Percentiles rank a stretch among this genome's conserved stretches.
phyloP scores from a whole-genome alignment of 2,797 vertebrate species.

The Myripristis jacobus region DNA sequence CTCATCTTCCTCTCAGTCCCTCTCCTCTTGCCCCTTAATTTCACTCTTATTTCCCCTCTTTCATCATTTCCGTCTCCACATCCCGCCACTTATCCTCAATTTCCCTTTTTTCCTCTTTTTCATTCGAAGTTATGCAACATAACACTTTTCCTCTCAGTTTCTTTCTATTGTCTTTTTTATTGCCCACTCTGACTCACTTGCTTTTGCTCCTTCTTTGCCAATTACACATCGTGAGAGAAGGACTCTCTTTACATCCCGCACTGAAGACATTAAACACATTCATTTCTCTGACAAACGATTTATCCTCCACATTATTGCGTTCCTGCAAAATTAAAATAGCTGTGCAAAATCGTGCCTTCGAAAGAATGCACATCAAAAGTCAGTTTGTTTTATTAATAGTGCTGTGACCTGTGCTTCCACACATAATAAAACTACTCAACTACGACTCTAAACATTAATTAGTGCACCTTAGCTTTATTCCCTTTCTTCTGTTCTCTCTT shows the following conservation, averaged over 20 bases:
- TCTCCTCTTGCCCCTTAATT: slow-evolving; percentile 50
- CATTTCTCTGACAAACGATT: too few relatives aligned
- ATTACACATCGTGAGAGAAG: not conserved
- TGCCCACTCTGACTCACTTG: not conserved
- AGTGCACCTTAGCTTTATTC: not conserved
- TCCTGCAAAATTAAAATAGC: too few relatives aligned
- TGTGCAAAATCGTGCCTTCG: too few relatives aligned
- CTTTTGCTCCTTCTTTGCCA: not conserved
- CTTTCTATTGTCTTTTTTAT: not conserved
- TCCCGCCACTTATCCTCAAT: slow-evolving; percentile 39
- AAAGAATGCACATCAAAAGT: too few relatives aligned
- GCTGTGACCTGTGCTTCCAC: too few relatives aligned
- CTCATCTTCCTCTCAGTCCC: slow-evolving; percentile 42
- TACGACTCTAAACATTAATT: too few relatives aligned
- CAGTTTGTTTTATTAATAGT: too few relatives aligned
- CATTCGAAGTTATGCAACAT: slow-evolving; percentile 23
- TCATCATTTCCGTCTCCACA: slow-evolving; percentile 57
- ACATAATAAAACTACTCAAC: too few relatives aligned
- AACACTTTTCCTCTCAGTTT: slow-evolving; percentile 2
- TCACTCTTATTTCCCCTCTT: slow-evolving; percentile 48
- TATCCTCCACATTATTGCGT: too few relatives aligned
- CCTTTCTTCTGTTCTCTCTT: too few relatives aligned
- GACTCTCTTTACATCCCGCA: not conserved
- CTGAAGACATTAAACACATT: too few relatives aligned
- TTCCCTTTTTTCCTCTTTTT: slow-evolving; percentile 3